These are phyloP conservation scores for Lynx canadensis DNA, from an alignment of 2,113 vertebrate genomes.

Conservation along the genomic window DNA sequence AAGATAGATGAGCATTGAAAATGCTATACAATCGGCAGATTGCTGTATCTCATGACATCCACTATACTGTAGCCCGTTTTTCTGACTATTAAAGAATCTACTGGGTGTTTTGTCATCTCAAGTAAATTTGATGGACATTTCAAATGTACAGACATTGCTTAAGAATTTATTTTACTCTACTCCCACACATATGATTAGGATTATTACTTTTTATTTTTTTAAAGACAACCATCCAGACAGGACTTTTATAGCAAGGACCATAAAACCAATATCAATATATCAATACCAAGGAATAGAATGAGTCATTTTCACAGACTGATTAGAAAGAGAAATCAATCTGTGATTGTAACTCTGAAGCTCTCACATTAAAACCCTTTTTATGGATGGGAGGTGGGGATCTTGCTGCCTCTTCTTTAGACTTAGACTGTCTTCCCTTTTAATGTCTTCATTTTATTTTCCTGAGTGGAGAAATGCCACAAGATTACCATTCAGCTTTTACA, in stretches of 20 bases:
- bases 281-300: slow-evolving; percentile 59
- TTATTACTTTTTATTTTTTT: not conserved
- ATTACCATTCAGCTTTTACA: slow-evolving; percentile 5
- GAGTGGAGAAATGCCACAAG: not conserved
- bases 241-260: slow-evolving; percentile 15
- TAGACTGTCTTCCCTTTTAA: not conserved
- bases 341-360: not conserved
- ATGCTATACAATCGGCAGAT: not conserved
- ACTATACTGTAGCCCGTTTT: not conserved
- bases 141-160: not conserved
- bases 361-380: not conserved
- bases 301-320: slow-evolving; percentile 55
- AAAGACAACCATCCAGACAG: not conserved
- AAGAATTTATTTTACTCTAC: not conserved
- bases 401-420: not conserved
- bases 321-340: slow-evolving; percentile 59
- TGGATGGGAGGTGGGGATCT: not conserved
- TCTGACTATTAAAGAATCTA: not conserved
- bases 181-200: not conserved
- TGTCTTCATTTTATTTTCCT: not conserved
- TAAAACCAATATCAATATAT: slow-evolving; percentile 44
- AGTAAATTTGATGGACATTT: slow-evolving; percentile 25
- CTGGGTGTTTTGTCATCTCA: not conserved
- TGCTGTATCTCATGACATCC: no score
- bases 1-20: not conserved